These are phyloP conservation scores for Cephalopterus ornatus DNA, from an alignment of 2,113 vertebrate genomes.

Conservation along the genomic window DNA sequence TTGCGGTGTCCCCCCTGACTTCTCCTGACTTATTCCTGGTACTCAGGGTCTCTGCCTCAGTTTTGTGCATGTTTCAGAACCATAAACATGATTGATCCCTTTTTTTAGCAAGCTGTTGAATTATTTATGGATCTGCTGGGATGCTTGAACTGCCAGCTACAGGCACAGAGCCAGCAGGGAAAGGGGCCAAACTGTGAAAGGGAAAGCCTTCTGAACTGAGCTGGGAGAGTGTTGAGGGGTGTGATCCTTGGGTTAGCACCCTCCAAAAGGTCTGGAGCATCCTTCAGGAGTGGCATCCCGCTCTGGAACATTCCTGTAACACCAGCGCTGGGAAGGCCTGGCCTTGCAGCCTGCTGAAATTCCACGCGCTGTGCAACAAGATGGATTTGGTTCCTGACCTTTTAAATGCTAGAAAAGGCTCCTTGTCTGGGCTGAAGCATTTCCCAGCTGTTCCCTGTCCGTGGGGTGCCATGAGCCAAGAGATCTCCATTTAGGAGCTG, in stretches of 20 bases:
- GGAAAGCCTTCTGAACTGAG: background rate
- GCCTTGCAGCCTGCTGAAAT: fast-evolving
- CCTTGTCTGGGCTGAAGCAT: background rate
- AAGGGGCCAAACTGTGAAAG: constrained; percentile 9
- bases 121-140: constrained; percentile 48
- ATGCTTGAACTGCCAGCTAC: constrained; percentile 2
- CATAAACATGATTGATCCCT: background rate
- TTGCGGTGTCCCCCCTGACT: background rate
- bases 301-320: fast-evolving
- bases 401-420: background rate
- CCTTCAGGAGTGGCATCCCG: background rate
- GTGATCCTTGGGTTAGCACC: background rate
- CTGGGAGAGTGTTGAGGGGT: fast-evolving
- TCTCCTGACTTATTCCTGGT: background rate
- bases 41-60: background rate
- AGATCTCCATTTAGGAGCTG: background rate
- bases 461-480: background rate
- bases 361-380: fast-evolving
- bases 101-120: constrained; percentile 1
- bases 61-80: background rate
- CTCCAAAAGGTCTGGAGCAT: background rate
- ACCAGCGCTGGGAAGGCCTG: background rate
- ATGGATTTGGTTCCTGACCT: constrained; percentile 3
- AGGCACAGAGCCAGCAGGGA: constrained; percentile 18
- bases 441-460: constrained; percentile 8